Evolutionary conservation across 1,140 invertebrate species (phyloP).

Genomic region (Streblospio benedicti): DNA sequence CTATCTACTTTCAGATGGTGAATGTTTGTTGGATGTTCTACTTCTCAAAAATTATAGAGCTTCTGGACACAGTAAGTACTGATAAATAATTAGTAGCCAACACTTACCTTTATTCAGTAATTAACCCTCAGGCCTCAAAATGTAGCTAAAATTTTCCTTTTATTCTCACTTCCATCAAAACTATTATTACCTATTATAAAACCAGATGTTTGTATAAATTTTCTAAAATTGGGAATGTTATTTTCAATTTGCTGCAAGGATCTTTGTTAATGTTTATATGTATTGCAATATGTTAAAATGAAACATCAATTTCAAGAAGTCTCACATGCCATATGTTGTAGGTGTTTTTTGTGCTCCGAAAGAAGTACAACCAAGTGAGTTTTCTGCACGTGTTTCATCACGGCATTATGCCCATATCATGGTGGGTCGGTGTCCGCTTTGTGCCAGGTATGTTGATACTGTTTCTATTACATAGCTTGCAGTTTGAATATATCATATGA

Average conservation of each 20-base stretch:
- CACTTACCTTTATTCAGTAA: no score
- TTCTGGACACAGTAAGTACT: slow-evolving; percentile 69
- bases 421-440: slow-evolving; percentile 94
- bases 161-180: no score
- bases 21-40: slow-evolving; percentile 88
- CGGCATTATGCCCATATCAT: slow-evolving; percentile 86
- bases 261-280: background rate
- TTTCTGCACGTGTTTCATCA: slow-evolving; percentile 92
- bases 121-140: no score
- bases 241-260: background rate
- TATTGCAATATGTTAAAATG: no score
- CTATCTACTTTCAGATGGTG: slow-evolving; percentile 65
- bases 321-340: no score
- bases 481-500: background rate
- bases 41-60: slow-evolving; percentile 91
- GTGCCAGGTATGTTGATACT: slow-evolving; percentile 70
- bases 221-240: background rate
- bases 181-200: no score
- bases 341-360: slow-evolving; percentile 44
- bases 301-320: no score
- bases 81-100: no score
- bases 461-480: slow-evolving; percentile 4
- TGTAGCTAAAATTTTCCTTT: no score
- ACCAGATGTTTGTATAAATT: background rate
- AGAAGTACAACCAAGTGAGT: slow-evolving; percentile 82